Percentiles rank a stretch among this genome's conserved stretches.
Conservation (phyloP, 2,888 invertebrate genomes). For the Tuta absoluta region DNA sequence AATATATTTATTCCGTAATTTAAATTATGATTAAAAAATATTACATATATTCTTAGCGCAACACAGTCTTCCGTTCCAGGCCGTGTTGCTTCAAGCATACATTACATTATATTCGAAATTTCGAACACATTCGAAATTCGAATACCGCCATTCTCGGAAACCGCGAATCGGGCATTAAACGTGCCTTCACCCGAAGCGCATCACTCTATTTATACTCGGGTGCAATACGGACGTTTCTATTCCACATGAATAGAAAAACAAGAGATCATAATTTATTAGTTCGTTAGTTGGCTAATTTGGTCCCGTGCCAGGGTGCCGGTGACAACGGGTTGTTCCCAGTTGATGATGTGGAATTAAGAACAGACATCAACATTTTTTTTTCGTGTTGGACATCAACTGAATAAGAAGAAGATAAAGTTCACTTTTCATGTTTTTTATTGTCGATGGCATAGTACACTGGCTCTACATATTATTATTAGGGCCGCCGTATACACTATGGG, state of each 20-base stretch:
- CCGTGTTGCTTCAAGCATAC: too few species aligned
- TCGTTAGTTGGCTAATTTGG: constrained; percentile 80
- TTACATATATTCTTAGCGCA: too few species aligned
- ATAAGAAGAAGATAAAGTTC: too few species aligned
- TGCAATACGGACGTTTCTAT: constrained; percentile 75
- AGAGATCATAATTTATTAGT: constrained; percentile 81
- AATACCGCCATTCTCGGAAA: constrained; percentile 33
- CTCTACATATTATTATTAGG: too few species aligned
- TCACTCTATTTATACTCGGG: constrained; percentile 70
- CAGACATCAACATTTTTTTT: too few species aligned
- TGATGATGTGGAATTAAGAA: background rate
- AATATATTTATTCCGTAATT: background rate
- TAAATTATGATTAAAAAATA: constrained; percentile 6
- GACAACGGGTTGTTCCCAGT: background rate
- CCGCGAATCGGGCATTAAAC: constrained; percentile 74
- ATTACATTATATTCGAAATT: constrained; percentile 9
- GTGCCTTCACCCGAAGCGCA: constrained; percentile 79
- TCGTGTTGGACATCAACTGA: too few species aligned
- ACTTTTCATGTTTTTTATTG: too few species aligned
- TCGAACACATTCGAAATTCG: background rate
- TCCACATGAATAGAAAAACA: constrained; percentile 78
- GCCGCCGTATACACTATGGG: too few species aligned
- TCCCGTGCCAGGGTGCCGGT: constrained; percentile 61
- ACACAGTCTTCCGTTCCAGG: too few species aligned
- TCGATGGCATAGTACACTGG: too few species aligned